Base-by-base conservation (phyloP, 2,888 invertebrate genomes). In the Tachina lurida region DNA sequence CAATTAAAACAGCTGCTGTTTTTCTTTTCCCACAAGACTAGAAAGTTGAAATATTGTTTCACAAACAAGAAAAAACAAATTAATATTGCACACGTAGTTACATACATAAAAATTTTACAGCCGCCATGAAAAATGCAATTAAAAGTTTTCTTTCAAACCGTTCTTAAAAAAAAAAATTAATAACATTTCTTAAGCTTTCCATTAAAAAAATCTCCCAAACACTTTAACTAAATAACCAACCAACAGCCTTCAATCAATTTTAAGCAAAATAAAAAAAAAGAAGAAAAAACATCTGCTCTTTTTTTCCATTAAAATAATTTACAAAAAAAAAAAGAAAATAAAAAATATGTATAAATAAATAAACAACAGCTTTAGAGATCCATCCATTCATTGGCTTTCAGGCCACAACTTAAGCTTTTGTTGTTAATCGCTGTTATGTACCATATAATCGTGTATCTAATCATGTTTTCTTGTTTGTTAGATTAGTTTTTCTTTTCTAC, bases 401-500 rank as follows among this genome's bases (percentile, higher is more conserved):
- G 63, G 56, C 49, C 49, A n/a, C 15, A 63, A 67, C 56, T 75
- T 63, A 56, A 68, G 49, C 43, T 70, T 56, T 75, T 77, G 68
- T 75, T 84, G 71, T 74, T 60, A 84, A 84, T 79, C 78, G 58
- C 47, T 43, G 73, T 60, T 77, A 79, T 84, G 73, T 76, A 70
- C 39, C 71, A 73, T 68, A 83, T 80, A 83, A 86, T 86, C 86
- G 83, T 86, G 86, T 86, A 83, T 83, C 86, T 86, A 74, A 83
- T 86, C 86, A 86, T 86, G 86, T 86, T 86, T 83, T 83, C 86
- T 86, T 86, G 86, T 86, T 83, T 54, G 76, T 76, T 80, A 86
- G 86, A 83, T 86, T 86, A 80, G 86, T 80, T 83, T 83, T 80
- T 71, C 60, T 75, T 70, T 84, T 58, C 19, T 8, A 45, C 13